A percentile compares a stretch with the other conserved stretches of the same genome.
Conservation (phyloP, 2,797 vertebrate species). For the Myotis daubentonii region DNA sequence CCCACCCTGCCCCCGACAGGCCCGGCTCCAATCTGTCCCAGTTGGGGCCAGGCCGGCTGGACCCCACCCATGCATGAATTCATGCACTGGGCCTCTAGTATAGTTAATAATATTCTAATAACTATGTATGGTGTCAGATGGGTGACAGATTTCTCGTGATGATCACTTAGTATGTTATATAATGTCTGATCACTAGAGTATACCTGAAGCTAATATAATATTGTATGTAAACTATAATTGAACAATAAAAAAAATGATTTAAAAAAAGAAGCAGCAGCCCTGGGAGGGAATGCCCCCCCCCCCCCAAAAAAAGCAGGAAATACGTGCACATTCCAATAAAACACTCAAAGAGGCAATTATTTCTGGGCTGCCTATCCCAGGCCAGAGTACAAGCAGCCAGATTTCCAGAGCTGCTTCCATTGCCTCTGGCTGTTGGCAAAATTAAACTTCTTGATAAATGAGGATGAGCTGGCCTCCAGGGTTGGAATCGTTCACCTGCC, state of each 20-base stretch:
- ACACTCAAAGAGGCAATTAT: slow-evolving; percentile 74
- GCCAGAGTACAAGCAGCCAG: slow-evolving; percentile 58
- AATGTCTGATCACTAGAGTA: background rate
- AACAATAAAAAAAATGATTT: background rate
- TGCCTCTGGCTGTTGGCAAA: slow-evolving; percentile 79
- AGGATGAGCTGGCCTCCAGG: slow-evolving; percentile 55
- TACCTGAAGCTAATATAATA: background rate
- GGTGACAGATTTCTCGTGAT: background rate
- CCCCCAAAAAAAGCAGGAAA: slow-evolving; percentile 20
- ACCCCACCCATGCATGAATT: too few relatives aligned
- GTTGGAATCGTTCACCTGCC: slow-evolving; percentile 37
- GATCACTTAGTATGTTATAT: background rate
- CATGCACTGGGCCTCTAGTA: too few relatives aligned
- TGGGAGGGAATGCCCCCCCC: slow-evolving; percentile 5
- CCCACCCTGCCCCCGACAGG: too few relatives aligned
- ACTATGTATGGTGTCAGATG: background rate
- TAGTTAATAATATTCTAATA: background rate
- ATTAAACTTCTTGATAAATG: slow-evolving; percentile 75
- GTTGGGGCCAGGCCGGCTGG: too few relatives aligned
- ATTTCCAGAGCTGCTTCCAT: slow-evolving; percentile 73
- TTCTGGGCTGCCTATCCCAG: slow-evolving; percentile 71
- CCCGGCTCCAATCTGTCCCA: too few relatives aligned
- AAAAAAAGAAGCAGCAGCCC: background rate
- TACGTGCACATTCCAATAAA: slow-evolving; percentile 66
- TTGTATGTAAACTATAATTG: background rate